These are phyloP conservation scores for Pseudochromis fuscus DNA, from an alignment of 2,797 vertebrate genomes.

Conservation along the genomic window DNA sequence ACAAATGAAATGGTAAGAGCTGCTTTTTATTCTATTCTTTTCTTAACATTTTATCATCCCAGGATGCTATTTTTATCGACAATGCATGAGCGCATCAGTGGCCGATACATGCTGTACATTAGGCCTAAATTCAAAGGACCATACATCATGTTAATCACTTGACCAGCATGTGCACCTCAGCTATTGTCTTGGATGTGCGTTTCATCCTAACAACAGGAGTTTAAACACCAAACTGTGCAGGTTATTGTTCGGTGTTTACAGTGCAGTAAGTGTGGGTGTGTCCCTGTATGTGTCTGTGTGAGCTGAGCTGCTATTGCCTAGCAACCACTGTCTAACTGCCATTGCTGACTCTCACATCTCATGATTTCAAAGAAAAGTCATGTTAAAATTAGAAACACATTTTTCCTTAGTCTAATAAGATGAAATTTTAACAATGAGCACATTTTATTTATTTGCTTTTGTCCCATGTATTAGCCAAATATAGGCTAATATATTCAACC, in stretches of 20 bases:
- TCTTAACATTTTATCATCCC: conserved; percentile 11
- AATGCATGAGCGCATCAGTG: conserved; percentile 21
- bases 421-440: accelerated
- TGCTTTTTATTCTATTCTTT: conserved; percentile 12
- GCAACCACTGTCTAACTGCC: conserved; percentile 66
- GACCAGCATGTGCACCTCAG: conserved; percentile 8
- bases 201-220: conserved; percentile 22
- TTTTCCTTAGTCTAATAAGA: not conserved
- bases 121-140: conserved; percentile 31
- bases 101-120: not conserved
- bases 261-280: conserved; percentile 77
- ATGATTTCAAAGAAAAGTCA: not conserved
- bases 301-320: conserved; percentile 74
- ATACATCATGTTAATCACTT: not conserved
- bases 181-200: not conserved
- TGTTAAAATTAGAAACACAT: not conserved
- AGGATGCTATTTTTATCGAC: conserved; percentile 36
- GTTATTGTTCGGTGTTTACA: conserved; percentile 68
- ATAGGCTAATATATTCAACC: not conserved
- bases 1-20: conserved; percentile 88
- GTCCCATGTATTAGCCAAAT: not conserved
- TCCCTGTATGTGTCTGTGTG: conserved; percentile 60
- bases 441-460: not conserved
- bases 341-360: conserved; percentile 30
- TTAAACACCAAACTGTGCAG: conserved; percentile 26